These are phyloP conservation scores for Eupithecia abbreviata DNA, from an alignment of 2,888 invertebrate species.

Conservation along the genomic window DNA sequence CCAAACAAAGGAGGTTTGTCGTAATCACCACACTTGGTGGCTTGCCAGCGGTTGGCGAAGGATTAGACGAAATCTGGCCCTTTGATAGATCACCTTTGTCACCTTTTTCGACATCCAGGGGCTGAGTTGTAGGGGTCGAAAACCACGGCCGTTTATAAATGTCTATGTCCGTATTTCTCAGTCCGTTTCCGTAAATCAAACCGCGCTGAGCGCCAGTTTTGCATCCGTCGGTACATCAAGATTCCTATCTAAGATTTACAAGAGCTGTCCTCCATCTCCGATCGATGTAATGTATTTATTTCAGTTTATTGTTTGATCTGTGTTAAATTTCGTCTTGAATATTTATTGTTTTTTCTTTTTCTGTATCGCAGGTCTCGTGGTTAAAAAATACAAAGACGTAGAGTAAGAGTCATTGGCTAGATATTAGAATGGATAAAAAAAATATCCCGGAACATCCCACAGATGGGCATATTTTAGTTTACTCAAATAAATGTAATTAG, in stretches of 20 bases:
- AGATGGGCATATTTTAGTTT: background rate
- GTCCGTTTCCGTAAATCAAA: slow-evolving; percentile 77
- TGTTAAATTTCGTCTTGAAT: slow-evolving; percentile 35
- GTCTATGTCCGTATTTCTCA: slow-evolving; percentile 51
- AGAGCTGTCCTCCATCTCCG: slow-evolving; percentile 73
- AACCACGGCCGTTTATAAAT: background rate
- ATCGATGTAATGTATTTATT: slow-evolving; percentile 71
- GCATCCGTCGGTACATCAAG: slow-evolving; percentile 84
- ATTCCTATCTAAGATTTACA: slow-evolving; percentile 83
- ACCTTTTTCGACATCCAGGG: no score
- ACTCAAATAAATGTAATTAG: no score
- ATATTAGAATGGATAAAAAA: background rate
- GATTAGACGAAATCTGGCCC: no score
- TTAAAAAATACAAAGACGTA: background rate
- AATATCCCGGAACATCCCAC: background rate
- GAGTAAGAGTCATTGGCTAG: background rate
- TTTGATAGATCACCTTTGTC: no score
- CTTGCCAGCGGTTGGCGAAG: no score
- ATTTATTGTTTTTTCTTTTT: background rate
- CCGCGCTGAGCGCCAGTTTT: slow-evolving; percentile 73
- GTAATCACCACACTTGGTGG: no score
- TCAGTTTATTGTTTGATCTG: slow-evolving; percentile 38
- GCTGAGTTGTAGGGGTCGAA: background rate
- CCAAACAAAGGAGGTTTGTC: no score
- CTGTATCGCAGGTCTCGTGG: background rate